A percentile compares a stretch with the other conserved stretches of the same genome.
These are phyloP conservation scores for Platerodrilus igneus DNA, from an alignment of 2,888 invertebrate species.

Conservation along the genomic window DNA sequence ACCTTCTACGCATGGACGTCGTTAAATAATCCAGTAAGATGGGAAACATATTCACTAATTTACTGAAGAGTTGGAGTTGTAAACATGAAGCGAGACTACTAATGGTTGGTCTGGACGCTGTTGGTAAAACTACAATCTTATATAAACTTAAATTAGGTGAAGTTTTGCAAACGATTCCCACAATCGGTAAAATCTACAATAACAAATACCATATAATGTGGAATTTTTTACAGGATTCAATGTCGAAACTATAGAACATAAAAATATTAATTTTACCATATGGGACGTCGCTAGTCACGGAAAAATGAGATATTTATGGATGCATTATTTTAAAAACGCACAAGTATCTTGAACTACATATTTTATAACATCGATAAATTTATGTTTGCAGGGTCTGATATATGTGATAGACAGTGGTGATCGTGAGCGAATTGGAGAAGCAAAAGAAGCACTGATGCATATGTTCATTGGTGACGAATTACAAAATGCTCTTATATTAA, in stretches of 20 bases:
- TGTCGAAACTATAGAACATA: constrained; percentile 98
- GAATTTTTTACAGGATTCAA: constrained; percentile 73
- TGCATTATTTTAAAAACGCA: constrained; percentile 98
- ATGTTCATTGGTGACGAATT: constrained; percentile 99
- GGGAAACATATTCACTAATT: constrained; percentile 96
- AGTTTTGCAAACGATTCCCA: constrained; percentile 99
- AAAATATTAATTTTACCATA: constrained; percentile 98
- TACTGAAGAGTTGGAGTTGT: constrained; percentile 99
- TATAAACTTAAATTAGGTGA: constrained; percentile 99
- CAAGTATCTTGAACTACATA: constrained; percentile 58
- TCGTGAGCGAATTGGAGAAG: constrained; percentile 97
- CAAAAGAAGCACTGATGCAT: constrained; percentile 96
- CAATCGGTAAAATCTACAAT: constrained; percentile 76
- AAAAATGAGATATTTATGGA: constrained; percentile 96
- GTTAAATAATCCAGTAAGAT: constrained; percentile 63
- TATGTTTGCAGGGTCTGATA: constrained; percentile 78
- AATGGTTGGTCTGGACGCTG: constrained; percentile 99
- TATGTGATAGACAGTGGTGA: constrained; percentile 99
- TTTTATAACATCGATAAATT: not conserved
- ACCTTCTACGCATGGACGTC: too few species aligned
- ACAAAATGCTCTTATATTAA: constrained; percentile 96
- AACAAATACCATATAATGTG: constrained; percentile 6
- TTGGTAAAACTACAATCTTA: constrained; percentile 99
- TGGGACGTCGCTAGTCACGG: constrained; percentile 98
- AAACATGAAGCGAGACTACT: constrained; percentile 99